Base-by-base conservation (phyloP, 2,113 vertebrate species). In the Fukomys damarensis region DNA sequence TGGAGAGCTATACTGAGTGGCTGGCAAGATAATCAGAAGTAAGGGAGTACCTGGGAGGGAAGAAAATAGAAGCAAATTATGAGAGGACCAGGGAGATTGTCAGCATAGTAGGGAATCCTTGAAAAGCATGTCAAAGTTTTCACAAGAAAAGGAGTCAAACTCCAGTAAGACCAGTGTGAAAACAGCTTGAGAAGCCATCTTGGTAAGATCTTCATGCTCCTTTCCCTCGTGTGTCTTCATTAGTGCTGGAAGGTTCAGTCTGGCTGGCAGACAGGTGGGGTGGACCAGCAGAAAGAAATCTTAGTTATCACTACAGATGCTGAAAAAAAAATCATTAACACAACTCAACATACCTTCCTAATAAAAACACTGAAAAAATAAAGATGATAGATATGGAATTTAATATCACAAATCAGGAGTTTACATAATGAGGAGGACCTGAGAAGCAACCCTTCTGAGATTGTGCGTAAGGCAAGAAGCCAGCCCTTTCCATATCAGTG, bases 1-100 rank as follows among this genome's bases (percentile, higher is more conserved):
- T 2, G 4, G 56, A 41, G 1, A 0, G 28, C 61, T 41, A 1
- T 0, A 10, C 17, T 32, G 49, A 41, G 17, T 35, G 41, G 24
- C 0, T 32, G 17, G 24, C 4, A 41, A 49, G 76, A 52, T 20
- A 26, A 81, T 22, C 14, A 4, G 20, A 70, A 61, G 32, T 12
- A n/a, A 8, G 12, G 3, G 54, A 61, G 22, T 17, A 9, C 3
- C 16, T 5, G 7, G 54, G 54, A 61, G 3, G 13, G 54, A 22
- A 43, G n/a, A 5, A 14, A 46, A 10, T 1, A 46, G 72, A n/a
- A 79, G 13, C n/a, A 35, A 54, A n/a, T 19, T 11, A 17, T 17
- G 20, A 38, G 9, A 35, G 12, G 59, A 10, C 49, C 30, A 22
- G 38, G 77, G 32, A 52, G n/a, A 12, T 1, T 30, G 0, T 12